Base-by-base conservation (phyloP, 2,797 vertebrate genomes). In the Poeciliopsis infans region DNA sequence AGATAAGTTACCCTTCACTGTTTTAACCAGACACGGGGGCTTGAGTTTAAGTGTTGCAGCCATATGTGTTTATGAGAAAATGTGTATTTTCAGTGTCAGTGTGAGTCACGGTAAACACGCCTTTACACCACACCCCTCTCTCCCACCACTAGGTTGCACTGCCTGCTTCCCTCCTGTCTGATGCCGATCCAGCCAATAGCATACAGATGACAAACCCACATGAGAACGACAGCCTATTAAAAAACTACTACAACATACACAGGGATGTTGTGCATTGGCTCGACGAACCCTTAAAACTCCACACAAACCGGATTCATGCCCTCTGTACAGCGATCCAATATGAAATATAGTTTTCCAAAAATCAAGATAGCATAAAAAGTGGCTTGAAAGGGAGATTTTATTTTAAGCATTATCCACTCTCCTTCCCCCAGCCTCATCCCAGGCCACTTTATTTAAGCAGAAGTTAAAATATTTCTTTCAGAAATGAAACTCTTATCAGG, bases 71-170 rank as follows among this genome's bases (percentile, higher is more conserved):
- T 81, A 41, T 74, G 64, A 75, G 31, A 81, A 46, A 82, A 72
- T 78, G 79, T 87, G 78, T 82, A 12, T 86, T 75, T 66, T 82
- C 78, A 72, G 74, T 83, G 55, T 86, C 18, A 8, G 53, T 75
- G 39, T 88, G 77, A 78, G 72, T 79, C 64, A 59, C 31, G 49
- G 83, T 80, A 76, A 78, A 76, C 80, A 83, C 75, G 70, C 51
- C 79, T 84, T 77, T 81, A 51, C 77, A 71, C 85, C 86, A 86
- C 82, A 78, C 91, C 84, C 82, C 80, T 76, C 79, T 94, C 85
- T 93, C 84, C 81, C 59, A 83, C 95, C 95, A 95, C 94, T 95
- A 96, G 95, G 95, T 93, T 43, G 95, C 95, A 96, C 92, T 96
- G 95, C 94, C 85, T 91, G 88, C 92, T 86, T 94, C 91, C 86